Evolutionary conservation across 23 tunicate species (phyloP).

Genomic region (Phallusia fumigata): DNA sequence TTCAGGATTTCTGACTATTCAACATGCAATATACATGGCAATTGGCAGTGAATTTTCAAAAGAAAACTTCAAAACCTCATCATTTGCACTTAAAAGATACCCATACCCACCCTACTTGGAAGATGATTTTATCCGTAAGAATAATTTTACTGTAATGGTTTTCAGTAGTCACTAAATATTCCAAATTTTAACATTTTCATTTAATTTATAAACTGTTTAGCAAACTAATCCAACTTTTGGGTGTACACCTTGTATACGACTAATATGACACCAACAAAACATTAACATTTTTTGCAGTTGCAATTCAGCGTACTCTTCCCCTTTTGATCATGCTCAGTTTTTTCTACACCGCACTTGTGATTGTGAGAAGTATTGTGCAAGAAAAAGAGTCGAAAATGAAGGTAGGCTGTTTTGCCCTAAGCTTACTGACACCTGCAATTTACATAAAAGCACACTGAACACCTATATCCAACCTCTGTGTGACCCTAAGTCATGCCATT

Average conservation of each 20-base stretch:
- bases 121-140: constrained; percentile 68
- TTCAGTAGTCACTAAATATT: too few species aligned
- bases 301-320: constrained; percentile 73
- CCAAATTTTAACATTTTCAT: too few species aligned
- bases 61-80: neutral
- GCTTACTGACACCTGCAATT: neutral
- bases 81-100: constrained; percentile 32
- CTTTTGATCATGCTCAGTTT: constrained; percentile 86
- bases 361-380: constrained; percentile 83
- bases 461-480: neutral
- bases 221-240: too few species aligned
- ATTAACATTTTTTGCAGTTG: constrained; percentile 43
- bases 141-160: too few species aligned
- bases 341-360: constrained; percentile 76
- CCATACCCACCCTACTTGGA: constrained; percentile 79
- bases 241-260: too few species aligned
- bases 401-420: constrained; percentile 20
- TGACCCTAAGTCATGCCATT: neutral
- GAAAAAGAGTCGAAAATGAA: constrained; percentile 89
- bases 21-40: constrained; percentile 71
- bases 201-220: too few species aligned
- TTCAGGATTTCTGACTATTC: constrained; percentile 72
- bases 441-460: neutral
- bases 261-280: neutral
- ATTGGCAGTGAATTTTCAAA: constrained; percentile 30